Conservation (phyloP, 2,113 vertebrate genomes). For the Ia io region DNA sequence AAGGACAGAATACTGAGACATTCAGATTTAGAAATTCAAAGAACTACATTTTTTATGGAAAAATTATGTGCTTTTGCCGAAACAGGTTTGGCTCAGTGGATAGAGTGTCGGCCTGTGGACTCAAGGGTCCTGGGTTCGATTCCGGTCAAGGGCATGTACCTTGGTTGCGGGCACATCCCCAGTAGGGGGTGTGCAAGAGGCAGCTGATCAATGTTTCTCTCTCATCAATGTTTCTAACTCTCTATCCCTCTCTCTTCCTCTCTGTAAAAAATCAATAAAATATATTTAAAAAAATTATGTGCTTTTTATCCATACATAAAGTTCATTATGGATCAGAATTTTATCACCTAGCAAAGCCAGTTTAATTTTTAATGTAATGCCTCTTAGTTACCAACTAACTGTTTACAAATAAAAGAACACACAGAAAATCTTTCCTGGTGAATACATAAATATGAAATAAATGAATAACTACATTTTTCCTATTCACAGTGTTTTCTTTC, state of each 20-base stretch:
- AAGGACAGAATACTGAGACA: not conserved
- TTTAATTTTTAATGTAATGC: conserved; percentile 10
- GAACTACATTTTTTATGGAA: not conserved
- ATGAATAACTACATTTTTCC: not conserved
- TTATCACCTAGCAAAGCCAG: not conserved
- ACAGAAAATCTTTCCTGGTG: not conserved
- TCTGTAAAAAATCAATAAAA: no score
- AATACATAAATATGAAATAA: not conserved
- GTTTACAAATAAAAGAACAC: not conserved
- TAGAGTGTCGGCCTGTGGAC: no score
- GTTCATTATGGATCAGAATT: not conserved
- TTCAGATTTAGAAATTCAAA: not conserved
- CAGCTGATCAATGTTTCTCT: no score
- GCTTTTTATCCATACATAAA: not conserved
- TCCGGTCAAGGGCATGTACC: no score
- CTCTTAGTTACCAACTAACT: not conserved
- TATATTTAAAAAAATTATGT: no score
- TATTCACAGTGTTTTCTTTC: not conserved
- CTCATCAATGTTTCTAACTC: no score
- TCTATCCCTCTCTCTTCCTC: no score
- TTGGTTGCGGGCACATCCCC: no score
- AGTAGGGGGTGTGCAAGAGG: no score
- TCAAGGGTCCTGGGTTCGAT: no score
- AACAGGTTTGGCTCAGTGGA: no score
- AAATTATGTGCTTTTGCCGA: no score